Evolutionary conservation across 2,888 invertebrate genomes (phyloP), one percentile per base, ranked within the genome.

Genomic region (Acleris holmiana): DNA sequence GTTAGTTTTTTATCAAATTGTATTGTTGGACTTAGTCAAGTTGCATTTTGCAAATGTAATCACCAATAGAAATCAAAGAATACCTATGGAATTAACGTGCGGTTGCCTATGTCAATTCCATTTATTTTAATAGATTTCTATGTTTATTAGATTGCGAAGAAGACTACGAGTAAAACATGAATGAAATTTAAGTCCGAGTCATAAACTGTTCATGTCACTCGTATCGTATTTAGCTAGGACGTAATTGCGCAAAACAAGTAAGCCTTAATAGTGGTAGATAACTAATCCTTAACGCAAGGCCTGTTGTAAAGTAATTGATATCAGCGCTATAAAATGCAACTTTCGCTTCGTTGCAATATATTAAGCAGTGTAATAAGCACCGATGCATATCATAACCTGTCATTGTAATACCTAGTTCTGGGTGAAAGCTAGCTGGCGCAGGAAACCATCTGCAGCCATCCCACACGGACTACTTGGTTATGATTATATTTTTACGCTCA

Each of bases 361-460:
- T 54, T 63, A 50, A 55, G 35, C 48, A 23, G 51, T 46, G 50
- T 55, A 60, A 61, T 67, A 44, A 67, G 56, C 56, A 64, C 57
- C 51, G 41, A 61, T 63, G 50, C 49, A 57, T 61, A 68, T 65
- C 29, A 58, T 51, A 68, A 48, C 68, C 65, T 55, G 59, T 66
- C 58, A 68, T 67, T 65, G 40, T 40, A 62, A 18, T 49, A 58
- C 67, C 23, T 62, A 56, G 54, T 79, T 82, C 78, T 76, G 76
- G 74, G 77, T 73, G 82, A 84, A 84, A 83, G 80, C 71, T 64
- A 71, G 58, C 59, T 67, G 71, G 71, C 64, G 68, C 65, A 65
- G 71, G 75, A 78, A 78, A 79, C 71, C 73, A 67, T 63, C 50
- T 40, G 29, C 13, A 23, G n/a, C n/a, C 8, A 35, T 58, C 63